Evolutionary conservation across 2,113 vertebrate genomes (phyloP).

Genomic region (Lamprotornis superbus): DNA sequence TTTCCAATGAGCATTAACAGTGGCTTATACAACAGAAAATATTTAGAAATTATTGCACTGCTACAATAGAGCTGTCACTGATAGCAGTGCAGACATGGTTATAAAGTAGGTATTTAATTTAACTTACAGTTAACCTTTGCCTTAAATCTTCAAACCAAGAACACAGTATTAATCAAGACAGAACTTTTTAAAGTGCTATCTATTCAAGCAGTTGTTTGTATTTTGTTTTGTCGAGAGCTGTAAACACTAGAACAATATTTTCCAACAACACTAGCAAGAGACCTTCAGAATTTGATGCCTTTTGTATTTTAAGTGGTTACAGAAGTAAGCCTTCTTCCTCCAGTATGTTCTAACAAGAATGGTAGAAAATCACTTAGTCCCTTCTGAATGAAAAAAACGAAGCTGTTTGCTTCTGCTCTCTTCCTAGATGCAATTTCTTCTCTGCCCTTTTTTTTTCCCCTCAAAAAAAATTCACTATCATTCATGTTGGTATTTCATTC

Average conservation of each 20-base stretch:
- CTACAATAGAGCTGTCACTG: conserved; percentile 11
- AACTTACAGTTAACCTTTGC: neutral
- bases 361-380: neutral
- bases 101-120: neutral
- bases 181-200: neutral
- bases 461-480: neutral
- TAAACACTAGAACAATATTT: neutral
- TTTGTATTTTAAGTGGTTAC: neutral
- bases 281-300: neutral
- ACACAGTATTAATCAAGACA: neutral
- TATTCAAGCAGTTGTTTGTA: neutral
- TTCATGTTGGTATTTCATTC: neutral
- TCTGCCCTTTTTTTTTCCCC: neutral
- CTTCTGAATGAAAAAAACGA: neutral
- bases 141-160: conserved; percentile 15
- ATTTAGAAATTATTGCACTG: conserved; percentile 33
- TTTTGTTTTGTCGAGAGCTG: neutral
- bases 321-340: neutral
- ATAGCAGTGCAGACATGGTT: neutral
- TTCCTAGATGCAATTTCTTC: neutral
- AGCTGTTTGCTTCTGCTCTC: neutral
- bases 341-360: conserved; percentile 6
- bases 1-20: neutral
- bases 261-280: neutral
- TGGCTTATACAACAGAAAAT: conserved; percentile 13